Base-by-base conservation (phyloP, 2,888 invertebrate species). In the Macaria notata region DNA sequence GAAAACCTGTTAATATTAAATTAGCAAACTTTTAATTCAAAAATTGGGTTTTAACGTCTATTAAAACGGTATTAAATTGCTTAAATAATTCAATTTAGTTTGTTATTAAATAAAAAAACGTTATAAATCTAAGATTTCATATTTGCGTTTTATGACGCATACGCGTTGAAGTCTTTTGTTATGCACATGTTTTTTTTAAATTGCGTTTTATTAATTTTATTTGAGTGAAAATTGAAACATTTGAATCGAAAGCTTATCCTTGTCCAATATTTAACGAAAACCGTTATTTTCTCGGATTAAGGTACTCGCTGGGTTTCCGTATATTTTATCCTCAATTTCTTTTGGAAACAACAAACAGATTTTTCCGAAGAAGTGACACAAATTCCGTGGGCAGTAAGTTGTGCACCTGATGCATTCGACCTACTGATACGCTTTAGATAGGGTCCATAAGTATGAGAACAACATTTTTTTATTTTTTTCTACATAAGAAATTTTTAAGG, bases 1-100 rank as follows among this genome's bases (percentile, higher is more conserved):
- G 58, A 65, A 73, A 70, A 69, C 69, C 65, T 64, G 71, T 71
- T 63, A 38, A 55, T 9, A 52, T 54, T 61, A 19, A 57, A 43
- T 51, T 50, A 49, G 53, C 33, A 43, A 46, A 46, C 50, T 56
- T 36, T 36, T 36, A 36, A 36, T 36, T 36, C 3, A 6, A 36
- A 3, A 36, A 36, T 36, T 36, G 3, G 9, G n/a, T 42, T 42
- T n/a, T 42, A 4, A 42, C 3, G 33, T 9, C 31, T 33, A 43
- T 49, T 43, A 43, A 43, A 49, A 49, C 49, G 49, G 49, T 43
- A 49, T 42, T 31, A 49, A 41, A 42, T 41, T 41, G 41, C 19
- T 19, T 36, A 47, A 9, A 8, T 4, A n/a, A 33, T 9, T 5
- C 46, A 31, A 31, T 33, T 30, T 9, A 44, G 33, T 6, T 7